phyloP scores from a whole-genome alignment of 1,140 invertebrate species.

The Panulirus ornatus region DNA sequence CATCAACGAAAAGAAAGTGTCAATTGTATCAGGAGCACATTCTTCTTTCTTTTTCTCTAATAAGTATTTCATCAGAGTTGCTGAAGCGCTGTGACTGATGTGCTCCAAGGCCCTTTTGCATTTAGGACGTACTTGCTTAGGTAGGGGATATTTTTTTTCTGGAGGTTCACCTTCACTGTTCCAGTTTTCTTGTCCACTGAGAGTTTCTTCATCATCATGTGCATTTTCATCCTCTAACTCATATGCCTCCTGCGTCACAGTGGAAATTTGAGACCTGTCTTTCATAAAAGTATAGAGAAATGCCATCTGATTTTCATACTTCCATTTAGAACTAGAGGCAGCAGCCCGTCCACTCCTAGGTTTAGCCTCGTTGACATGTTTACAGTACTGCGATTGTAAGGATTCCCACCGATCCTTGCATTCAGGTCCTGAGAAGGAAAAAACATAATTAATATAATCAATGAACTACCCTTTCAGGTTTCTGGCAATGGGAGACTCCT shows the following conservation, averaged over 20 bases:
- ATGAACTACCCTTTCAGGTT: constrained; percentile 6
- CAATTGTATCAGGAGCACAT: constrained; percentile 36
- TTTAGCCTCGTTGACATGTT: constrained; percentile 27
- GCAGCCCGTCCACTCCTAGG: constrained; percentile 28
- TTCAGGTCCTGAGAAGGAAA: constrained; percentile 26
- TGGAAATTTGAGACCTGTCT: constrained; percentile 5
- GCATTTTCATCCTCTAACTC: constrained; percentile 21
- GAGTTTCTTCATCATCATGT: constrained; percentile 36
- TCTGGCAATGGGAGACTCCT: constrained; percentile 38
- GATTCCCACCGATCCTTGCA: too few relatives aligned
- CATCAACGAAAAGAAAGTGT: constrained; percentile 60
- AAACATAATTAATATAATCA: background rate
- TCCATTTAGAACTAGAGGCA: background rate
- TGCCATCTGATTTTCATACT: constrained; percentile 24
- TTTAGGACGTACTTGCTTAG: constrained; percentile 36
- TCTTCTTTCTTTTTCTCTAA: constrained; percentile 11
- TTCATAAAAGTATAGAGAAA: constrained; percentile 28
- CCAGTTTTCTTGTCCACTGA: background rate
- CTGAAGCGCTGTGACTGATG: constrained; percentile 36
- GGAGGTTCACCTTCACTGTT: constrained; percentile 9
- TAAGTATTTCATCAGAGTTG: constrained; percentile 48
- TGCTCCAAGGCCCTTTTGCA: constrained; percentile 31
- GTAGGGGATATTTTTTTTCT: constrained; percentile 8
- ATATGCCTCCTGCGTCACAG: constrained; percentile 18
- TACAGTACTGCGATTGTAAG: constrained; percentile 43